Evolutionary conservation across 2,797 vertebrate genomes (phyloP), one percentile per base, ranked within the genome.

Genomic region (Danio choprae): DNA sequence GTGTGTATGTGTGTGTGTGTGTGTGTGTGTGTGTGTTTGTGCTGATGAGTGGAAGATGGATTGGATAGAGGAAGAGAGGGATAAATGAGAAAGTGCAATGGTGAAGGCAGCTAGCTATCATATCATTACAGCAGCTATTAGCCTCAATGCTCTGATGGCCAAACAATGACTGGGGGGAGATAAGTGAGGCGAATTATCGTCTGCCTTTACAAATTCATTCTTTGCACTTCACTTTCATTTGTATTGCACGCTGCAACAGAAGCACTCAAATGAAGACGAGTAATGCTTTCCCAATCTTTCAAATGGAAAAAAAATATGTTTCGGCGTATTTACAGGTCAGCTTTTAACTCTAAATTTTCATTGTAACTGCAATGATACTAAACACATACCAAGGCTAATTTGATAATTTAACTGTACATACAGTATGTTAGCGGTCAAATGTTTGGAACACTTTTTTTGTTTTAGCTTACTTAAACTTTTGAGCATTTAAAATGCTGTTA

Each of bases 111-210:
- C 67, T 76, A 84, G 82, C 68, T 79, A 84, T 84, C 84, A 80
- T 74, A 80, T 84, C 82, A 86, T 86, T 84, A 84, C 71, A 80
- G 73, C 73, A 60, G 72, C 64, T 74, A 86, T 86, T 86, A 86
- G 69, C 80, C 74, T 81, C 79, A 29, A 48, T 48, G 55, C 48
- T 22, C 77, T 74, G 56, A 77, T 71, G 73, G 76, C 76, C 77
- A 46, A 60, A 86, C 80, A 74, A 80, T 86, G 76, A 82, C 48
- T 74, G 9, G 9, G 51, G 4, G 38, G 62, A 77, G 73, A 81
- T 74, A 72, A 22, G 22, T 16, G 4, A 44, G 56, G 41, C 15
- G 48, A 79, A 83, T 73, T 71, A 79, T 81, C 20, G 0, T 41
- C 58, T 18, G 55, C 72, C 62, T 84, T 82, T 70, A 51, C 36